Evolutionary conservation across 2,888 invertebrate genomes (phyloP), one percentile per base, ranked within the genome.

Genomic region (Dynastes hyllus): DNA sequence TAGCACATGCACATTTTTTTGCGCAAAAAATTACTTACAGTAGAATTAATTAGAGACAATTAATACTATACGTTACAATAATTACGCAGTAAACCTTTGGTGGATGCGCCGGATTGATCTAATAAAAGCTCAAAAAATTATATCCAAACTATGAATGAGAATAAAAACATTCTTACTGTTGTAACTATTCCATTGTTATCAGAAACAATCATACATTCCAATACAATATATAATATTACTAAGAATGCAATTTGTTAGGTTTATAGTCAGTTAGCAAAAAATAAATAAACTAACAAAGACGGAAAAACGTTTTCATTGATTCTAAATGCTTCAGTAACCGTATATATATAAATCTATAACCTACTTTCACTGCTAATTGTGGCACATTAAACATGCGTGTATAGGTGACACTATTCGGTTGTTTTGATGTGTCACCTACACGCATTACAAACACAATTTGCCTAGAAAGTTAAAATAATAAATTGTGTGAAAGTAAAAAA

Each of bases 331-430:
- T 22, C 9, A 29, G 27, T 22, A 27, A 61, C 61, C 61, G 22
- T 61, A 29, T 11, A 29, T 29, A 61, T 6, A 61, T 27, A 61
- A 61, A 61, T 61, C 61, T 11, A 61, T 61, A 61, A 61, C 61
- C 61, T 61, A 61, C 27, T 61, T 61, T 27, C 61, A 8, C 6
- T 5, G 61, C 27, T 13, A 61, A 61, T 61, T 27, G 29, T 61
- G 11, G 61, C 11, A 61, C 61, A 61, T 61, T 61, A 61, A 9
- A 22, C 61, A 61, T 61, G 22, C 61, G 22, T 4, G n/a, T 61
- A 61, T 61, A 29, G 22, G 16, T 61, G 22, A 61, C 61, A 11
- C 27, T 27, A 61, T 61, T 61, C 29, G 22, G 61, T 29, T 61
- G 22, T 61, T 61, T 61, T 61, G 27, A 61, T 61, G 61, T 61